phyloP scores from a whole-genome alignment of 1,140 invertebrate species.

The Hestina assimilis region DNA sequence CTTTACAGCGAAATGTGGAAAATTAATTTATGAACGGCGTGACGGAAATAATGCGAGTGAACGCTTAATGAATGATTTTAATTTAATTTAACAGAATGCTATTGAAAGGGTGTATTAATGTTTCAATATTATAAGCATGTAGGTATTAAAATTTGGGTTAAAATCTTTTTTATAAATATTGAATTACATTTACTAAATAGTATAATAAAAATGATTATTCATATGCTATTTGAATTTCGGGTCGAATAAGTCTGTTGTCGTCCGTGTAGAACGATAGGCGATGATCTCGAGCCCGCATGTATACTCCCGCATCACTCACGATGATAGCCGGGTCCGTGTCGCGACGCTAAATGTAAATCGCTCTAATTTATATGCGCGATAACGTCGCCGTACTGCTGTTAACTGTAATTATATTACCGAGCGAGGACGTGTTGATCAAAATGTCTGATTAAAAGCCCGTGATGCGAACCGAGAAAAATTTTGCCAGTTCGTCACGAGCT shows the following conservation, averaged over 20 bases:
- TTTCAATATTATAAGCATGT: no score
- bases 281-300: conserved; percentile 58
- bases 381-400: conserved; percentile 74
- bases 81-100: conserved; percentile 53
- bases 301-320: conserved; percentile 70
- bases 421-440: conserved; percentile 76
- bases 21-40: conserved; percentile 68
- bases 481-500: conserved; percentile 33
- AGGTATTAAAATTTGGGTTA: background rate
- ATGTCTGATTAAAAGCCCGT: conserved; percentile 68
- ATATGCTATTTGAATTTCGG: conserved; percentile 1
- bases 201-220: no score
- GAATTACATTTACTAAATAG: conserved; percentile 2
- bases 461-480: conserved; percentile 57
- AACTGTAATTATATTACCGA: conserved; percentile 76
- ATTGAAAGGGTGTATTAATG: conserved; percentile 27
- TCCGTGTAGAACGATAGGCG: conserved; percentile 22
- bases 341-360: conserved; percentile 74
- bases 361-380: conserved; percentile 76
- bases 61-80: conserved; percentile 67
- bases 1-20: conserved; percentile 66
- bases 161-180: background rate
- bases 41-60: conserved; percentile 67
- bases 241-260: background rate
- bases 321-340: conserved; percentile 67